Base-by-base conservation (phyloP, 1,140 invertebrate species). In the Penaeus chinensis region DNA sequence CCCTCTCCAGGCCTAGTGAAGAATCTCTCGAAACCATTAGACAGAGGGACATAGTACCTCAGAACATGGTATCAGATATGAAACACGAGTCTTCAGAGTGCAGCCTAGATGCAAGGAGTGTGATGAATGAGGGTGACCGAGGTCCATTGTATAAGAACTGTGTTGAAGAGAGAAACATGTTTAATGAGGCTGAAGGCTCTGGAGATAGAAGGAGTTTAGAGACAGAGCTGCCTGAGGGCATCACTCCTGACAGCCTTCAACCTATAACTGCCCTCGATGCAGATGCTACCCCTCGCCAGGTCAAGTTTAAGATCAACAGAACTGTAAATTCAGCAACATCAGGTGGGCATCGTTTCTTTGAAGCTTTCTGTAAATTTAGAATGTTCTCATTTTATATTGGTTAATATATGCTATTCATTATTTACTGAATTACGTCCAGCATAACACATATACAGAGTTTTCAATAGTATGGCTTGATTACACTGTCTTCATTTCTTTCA, bases 331-430 rank as follows among this genome's bases (percentile, higher is more conserved):
- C 71, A 90, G 91, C 81, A 81, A 86, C 83, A 91, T 92, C 90
- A 88, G 92, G 89, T 91, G 66, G 90, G 54, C 10, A 16, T 54
- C 16, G 54, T 54, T 13, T 54, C 8, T 54, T 54, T 54, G 16
- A 54, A 54, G 8, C 54, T 54, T 54, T 11, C 11, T 54, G 16
- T 54, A 54, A 16, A 16, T 10, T 54, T 54, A 93, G 10, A 92
- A 92, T 85, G 94, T 94, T 90, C 93, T 93, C 27, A 92, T 94
- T 61, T 94, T 94, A 91, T 91, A 91, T 62, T 94, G 92, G 88
- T 91, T 92, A 77, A 93, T 93, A 42, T 32, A 47, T 32, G 4
- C 22, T 32, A 24, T n/a, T 71, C 20, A 4, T 71, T 54, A 54
- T 54, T 16, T 54, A 42, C 32, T 32, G 32, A 32, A 32, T 32